Percentiles rank a stretch among this genome's conserved stretches.
Evolutionary conservation across 2,888 invertebrate genomes (phyloP).

Genomic region (Lysandra bellargus): DNA sequence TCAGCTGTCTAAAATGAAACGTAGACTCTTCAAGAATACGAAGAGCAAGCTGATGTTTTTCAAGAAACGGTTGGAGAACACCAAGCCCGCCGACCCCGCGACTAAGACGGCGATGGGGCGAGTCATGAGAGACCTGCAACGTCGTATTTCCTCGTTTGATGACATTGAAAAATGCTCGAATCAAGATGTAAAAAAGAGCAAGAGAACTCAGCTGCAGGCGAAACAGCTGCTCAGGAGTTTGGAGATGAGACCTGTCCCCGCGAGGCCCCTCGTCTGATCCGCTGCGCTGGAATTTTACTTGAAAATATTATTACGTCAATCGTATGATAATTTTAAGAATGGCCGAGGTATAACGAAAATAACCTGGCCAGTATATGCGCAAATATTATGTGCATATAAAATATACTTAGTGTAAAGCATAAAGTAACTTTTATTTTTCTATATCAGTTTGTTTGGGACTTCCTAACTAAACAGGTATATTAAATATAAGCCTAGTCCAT

Average conservation of each 20-base stretch:
- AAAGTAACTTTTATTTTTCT: slow-evolving; percentile 10
- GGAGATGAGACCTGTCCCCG: neutral
- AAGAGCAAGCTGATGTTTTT: slow-evolving; percentile 51
- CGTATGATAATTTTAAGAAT: slow-evolving; percentile 16
- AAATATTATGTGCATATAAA: slow-evolving; percentile 66
- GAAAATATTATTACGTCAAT: slow-evolving; percentile 36
- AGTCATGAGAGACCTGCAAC: slow-evolving; percentile 53
- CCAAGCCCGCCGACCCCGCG: slow-evolving; percentile 47
- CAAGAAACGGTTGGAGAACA: slow-evolving; percentile 49
- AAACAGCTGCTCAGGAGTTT: slow-evolving; percentile 13
- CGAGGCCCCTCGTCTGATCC: neutral
- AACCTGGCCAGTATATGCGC: slow-evolving; percentile 56
- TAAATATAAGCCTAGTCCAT: no score
- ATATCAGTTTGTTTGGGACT: neutral
- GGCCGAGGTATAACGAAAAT: slow-evolving; percentile 4
- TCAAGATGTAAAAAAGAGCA: slow-evolving; percentile 58
- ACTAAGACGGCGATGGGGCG: slow-evolving; percentile 51
- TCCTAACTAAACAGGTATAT: no score
- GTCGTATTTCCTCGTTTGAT: slow-evolving; percentile 50
- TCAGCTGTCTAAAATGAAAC: neutral
- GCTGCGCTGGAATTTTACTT: slow-evolving; percentile 3
- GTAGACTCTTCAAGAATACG: slow-evolving; percentile 37
- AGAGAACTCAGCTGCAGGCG: slow-evolving; percentile 53
- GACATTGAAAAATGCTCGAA: slow-evolving; percentile 45
- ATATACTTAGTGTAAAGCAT: slow-evolving; percentile 73